Evolutionary conservation across 2,113 vertebrate genomes (phyloP).

Genomic region (Macrotus californicus): DNA sequence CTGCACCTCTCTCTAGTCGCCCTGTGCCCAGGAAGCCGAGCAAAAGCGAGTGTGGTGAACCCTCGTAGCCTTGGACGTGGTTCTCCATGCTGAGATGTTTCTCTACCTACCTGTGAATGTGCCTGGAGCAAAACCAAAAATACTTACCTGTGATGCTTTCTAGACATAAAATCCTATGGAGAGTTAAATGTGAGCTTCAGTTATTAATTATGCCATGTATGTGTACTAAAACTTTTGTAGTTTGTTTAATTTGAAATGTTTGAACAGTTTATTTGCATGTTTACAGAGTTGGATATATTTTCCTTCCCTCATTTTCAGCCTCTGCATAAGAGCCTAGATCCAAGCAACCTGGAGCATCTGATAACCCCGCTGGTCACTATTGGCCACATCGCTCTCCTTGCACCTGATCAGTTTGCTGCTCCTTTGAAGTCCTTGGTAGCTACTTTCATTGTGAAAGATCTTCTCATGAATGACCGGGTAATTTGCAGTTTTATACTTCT

Average conservation of each 20-base stretch:
- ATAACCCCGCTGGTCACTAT: constrained; percentile 95
- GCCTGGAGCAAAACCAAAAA: not conserved
- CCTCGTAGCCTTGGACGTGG: not conserved
- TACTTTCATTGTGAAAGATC: constrained; percentile 97
- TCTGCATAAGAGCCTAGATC: constrained; percentile 95
- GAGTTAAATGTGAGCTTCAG: not conserved
- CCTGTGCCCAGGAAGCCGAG: not conserved
- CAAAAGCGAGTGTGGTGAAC: not conserved
- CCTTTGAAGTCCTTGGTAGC: constrained; percentile 97
- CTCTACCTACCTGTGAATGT: not conserved
- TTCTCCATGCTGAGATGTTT: not conserved
- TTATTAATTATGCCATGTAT: not conserved
- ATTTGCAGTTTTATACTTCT: not conserved
- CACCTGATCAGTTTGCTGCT: constrained; percentile 96
- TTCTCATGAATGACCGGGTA: constrained; percentile 97
- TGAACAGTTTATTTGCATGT: not conserved
- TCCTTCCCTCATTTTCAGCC: constrained; percentile 80
- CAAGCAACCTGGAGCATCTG: constrained; percentile 95
- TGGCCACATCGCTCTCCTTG: constrained; percentile 95
- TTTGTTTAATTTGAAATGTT: not conserved
- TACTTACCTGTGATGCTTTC: not conserved
- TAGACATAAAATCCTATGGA: not conserved
- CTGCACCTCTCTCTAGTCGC: not conserved
- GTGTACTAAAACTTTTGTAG: not conserved
- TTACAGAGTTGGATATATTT: not conserved